Evolutionary conservation across 1,140 invertebrate species (phyloP).

Genomic region (Protaetia brevitarsis): DNA sequence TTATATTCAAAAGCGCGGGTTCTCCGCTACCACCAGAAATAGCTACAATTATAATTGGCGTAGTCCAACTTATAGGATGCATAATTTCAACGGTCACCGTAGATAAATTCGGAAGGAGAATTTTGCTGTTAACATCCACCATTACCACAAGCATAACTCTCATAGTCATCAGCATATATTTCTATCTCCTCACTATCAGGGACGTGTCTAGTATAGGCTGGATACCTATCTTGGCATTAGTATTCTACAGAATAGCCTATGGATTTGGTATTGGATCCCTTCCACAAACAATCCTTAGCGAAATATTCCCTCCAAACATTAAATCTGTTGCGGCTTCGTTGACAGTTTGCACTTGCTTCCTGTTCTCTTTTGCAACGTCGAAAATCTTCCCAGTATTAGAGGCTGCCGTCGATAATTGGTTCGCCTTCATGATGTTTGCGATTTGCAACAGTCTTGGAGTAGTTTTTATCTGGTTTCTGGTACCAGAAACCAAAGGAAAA

Average conservation of each 20-base stretch:
- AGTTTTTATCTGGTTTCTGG: constrained; percentile 59
- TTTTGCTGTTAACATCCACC: constrained; percentile 66
- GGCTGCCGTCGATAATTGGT: constrained; percentile 57
- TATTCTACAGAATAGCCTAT: constrained; percentile 66
- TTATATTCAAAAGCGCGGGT: constrained; percentile 63
- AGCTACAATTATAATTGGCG: constrained; percentile 74
- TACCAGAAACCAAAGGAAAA: constrained; percentile 82
- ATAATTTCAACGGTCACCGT: constrained; percentile 65
- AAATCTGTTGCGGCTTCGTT: constrained; percentile 65
- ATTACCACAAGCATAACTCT: constrained; percentile 53
- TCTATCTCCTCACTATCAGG: constrained; percentile 13
- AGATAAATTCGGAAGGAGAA: constrained; percentile 66
- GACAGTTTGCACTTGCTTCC: constrained; percentile 62
- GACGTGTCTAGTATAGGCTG: background rate
- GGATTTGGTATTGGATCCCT: constrained; percentile 66
- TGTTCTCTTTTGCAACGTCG: constrained; percentile 57
- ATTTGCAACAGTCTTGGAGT: constrained; percentile 58
- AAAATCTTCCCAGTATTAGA: constrained; percentile 17
- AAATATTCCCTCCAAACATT: constrained; percentile 68
- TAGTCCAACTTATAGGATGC: constrained; percentile 51
- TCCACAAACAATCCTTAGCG: constrained; percentile 66
- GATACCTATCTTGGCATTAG: constrained; percentile 58
- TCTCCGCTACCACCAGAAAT: constrained; percentile 54
- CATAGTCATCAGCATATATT: constrained; percentile 24
- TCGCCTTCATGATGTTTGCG: constrained; percentile 71